A percentile compares a stretch with the other conserved stretches of the same genome.
Evolutionary conservation across 2,797 vertebrate genomes (phyloP).

Genomic region (Myotis findleyi): DNA sequence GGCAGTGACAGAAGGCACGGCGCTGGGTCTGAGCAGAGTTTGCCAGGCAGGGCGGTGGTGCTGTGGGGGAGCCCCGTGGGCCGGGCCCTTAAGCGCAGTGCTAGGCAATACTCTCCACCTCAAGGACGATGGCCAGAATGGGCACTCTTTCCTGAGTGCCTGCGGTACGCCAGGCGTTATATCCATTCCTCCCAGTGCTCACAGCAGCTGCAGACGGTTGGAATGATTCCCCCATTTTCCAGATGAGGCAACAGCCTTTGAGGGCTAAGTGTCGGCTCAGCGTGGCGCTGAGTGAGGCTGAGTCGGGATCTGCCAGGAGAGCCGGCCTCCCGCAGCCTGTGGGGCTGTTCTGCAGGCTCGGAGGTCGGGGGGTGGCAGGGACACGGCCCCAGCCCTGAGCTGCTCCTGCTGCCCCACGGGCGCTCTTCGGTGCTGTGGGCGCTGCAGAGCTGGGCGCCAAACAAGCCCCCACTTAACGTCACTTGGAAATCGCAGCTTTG

Average conservation of each 20-base stretch:
- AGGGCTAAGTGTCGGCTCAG: neutral
- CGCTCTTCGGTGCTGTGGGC: neutral
- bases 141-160: neutral
- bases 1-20: fast-evolving
- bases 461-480: slow-evolving; percentile 12
- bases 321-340: fast-evolving
- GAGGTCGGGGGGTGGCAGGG: fast-evolving
- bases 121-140: fast-evolving
- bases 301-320: neutral
- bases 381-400: neutral
- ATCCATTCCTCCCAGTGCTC: fast-evolving
- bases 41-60: fast-evolving
- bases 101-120: neutral
- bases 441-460: neutral
- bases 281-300: neutral
- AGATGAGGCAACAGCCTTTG: neutral
- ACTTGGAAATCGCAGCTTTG: neutral
- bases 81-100: fast-evolving
- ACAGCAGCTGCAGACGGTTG: fast-evolving
- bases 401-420: fast-evolving
- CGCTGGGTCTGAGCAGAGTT: fast-evolving
- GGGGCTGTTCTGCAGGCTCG: fast-evolving
- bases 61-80: neutral
- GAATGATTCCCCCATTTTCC: neutral
- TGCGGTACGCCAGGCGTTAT: fast-evolving